Conservation (phyloP, 1,140 invertebrate genomes). For the Chrysopa pallens region DNA sequence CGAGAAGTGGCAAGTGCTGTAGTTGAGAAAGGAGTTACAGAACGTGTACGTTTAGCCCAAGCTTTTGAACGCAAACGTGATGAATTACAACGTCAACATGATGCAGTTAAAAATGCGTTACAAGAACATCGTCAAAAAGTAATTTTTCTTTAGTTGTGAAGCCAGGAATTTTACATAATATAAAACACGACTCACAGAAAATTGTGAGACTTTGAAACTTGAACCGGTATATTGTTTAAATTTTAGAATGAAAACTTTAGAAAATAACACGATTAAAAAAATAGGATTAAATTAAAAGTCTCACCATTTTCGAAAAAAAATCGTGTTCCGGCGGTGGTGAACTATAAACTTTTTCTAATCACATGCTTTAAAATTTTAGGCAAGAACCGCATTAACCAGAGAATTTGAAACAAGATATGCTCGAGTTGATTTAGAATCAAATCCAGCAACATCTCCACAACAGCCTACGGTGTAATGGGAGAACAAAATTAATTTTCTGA, state of each 20-base stretch:
- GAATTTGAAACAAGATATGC: slow-evolving; percentile 20
- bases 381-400: slow-evolving; percentile 16
- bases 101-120: slow-evolving; percentile 48
- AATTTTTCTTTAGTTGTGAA: slow-evolving; percentile 3
- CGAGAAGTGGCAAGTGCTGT: slow-evolving; percentile 53
- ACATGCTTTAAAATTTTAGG: no score
- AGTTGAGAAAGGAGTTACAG: slow-evolving; percentile 65
- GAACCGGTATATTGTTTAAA: no score
- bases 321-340: not conserved
- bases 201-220: no score
- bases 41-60: slow-evolving; percentile 54
- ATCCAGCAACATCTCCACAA: slow-evolving; percentile 4
- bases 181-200: no score
- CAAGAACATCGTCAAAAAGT: slow-evolving; percentile 55
- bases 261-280: no score
- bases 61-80: slow-evolving; percentile 56
- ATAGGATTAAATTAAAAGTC: not conserved
- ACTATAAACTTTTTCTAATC: not conserved
- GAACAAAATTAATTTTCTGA: no score
- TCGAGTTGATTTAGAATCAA: slow-evolving; percentile 15
- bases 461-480: not conserved
- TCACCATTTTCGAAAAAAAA: not conserved
- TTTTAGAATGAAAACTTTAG: no score
- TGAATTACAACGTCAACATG: slow-evolving; percentile 57
- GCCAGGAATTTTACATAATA: not conserved